phyloP scores from a whole-genome alignment of 2,797 vertebrate genomes.

The Pygocentrus nattereri region DNA sequence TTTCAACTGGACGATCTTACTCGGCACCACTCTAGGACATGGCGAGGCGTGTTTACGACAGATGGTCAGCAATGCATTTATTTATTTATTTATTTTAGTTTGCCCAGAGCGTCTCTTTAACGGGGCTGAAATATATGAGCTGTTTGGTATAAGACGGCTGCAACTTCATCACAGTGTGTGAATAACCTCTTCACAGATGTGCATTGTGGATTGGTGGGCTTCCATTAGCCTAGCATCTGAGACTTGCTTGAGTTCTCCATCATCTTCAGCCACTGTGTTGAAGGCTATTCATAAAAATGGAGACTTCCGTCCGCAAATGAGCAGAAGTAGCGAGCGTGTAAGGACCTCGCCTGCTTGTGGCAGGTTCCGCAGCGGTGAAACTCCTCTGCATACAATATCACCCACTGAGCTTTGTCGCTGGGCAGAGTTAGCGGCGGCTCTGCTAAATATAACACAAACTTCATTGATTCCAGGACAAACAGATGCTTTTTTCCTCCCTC shows the following conservation, averaged over 20 bases:
- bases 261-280: not conserved
- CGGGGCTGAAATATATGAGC: conserved; percentile 22
- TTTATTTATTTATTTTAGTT: too few species aligned
- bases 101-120: not conserved
- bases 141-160: not conserved
- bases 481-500: conserved; percentile 1
- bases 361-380: conserved; percentile 15
- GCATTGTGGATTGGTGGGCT: not conserved
- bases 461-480: conserved; percentile 45
- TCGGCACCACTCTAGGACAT: too few species aligned
- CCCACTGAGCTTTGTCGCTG: conserved; percentile 38
- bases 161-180: not conserved
- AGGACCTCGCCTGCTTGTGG: not conserved
- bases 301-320: not conserved
- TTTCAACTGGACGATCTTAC: too few species aligned
- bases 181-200: not conserved
- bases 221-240: not conserved
- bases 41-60: too few species aligned
- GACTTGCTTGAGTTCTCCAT: not conserved
- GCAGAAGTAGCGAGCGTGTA: conserved; percentile 9
- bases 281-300: conserved; percentile 38
- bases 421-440: conserved; percentile 32
- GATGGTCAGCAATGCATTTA: too few species aligned
- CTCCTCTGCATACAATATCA: conserved; percentile 38
- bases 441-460: conserved; percentile 52